phyloP scores from a whole-genome alignment of 1,140 invertebrate species.

The Ctenoplectra terminalis region DNA sequence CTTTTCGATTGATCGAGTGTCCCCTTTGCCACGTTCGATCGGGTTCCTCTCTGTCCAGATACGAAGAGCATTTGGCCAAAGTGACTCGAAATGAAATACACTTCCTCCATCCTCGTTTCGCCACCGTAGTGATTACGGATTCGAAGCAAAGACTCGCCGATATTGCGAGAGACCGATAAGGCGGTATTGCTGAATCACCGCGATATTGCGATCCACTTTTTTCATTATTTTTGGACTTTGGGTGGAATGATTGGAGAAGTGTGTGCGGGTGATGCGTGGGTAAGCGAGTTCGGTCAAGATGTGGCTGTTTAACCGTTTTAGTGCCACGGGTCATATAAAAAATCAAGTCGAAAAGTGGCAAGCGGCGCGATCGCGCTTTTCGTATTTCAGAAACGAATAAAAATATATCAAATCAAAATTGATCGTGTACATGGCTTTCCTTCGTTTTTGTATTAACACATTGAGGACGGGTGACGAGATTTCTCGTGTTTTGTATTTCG shows the following conservation, averaged over 20 bases:
- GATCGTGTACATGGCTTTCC: too few species aligned
- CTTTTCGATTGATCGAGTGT: conserved; percentile 9
- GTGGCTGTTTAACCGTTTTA: too few species aligned
- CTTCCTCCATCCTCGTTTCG: background rate
- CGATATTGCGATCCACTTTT: conserved; percentile 31
- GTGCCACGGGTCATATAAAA: too few species aligned
- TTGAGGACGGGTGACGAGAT: too few species aligned
- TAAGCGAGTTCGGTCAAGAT: background rate
- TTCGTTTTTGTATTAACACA: too few species aligned
- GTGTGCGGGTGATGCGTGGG: too few species aligned
- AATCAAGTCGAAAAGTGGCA: too few species aligned
- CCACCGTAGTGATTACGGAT: conserved; percentile 10
- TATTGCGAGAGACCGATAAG: conserved; percentile 27
- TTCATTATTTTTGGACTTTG: background rate
- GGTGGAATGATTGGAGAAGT: background rate
- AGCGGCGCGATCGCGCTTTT: too few species aligned
- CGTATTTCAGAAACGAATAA: too few species aligned
- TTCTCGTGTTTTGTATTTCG: too few species aligned
- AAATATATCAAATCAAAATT: too few species aligned
- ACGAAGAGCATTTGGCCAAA: background rate
- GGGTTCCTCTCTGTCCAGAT: background rate
- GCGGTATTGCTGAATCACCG: conserved; percentile 24
- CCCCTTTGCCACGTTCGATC: background rate
- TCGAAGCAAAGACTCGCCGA: background rate
- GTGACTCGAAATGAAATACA: conserved; percentile 17